Base-by-base conservation (phyloP, 2,888 invertebrate genomes). In the Scotopteryx bipunctaria region DNA sequence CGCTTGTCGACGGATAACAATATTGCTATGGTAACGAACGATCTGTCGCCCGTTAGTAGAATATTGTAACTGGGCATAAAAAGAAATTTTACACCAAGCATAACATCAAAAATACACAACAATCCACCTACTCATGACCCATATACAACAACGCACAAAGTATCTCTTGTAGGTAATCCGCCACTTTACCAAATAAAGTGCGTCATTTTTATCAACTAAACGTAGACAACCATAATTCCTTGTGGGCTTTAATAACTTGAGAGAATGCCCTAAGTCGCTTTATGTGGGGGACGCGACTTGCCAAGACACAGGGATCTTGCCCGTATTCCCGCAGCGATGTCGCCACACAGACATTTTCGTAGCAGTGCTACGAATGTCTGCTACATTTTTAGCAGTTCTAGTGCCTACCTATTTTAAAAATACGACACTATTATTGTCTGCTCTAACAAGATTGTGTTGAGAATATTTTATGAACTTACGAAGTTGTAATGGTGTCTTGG, bases 171-270 rank as follows among this genome's bases (percentile, higher is more conserved):
- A 11, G 1, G 16, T 35, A 41, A 15, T n/a, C 4, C 29, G 15
- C 15, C 5, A 17, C 8, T 36, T 2, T 16, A 21, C 14, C 31
- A 36, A 45, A 25, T 32, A 27, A 50, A 31, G 6, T 15, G 13
- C 14, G 21, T 21, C 2, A 19, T 45, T 37, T 29, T 45, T 45
- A 45, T 19, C 19, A 45, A 31, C 21, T 31, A 31, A 33, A 33
- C 15, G 9, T 19, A 29, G 9, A 32, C 19, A 31, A 2, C 11
- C 14, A 21, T 49, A 44, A 44, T 33, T 40, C 16, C 38, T 44
- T 27, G 25, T 19, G 27, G 23, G 23, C 21, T 23, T 52, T 56
- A 48, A 25, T 48, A 44, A 44, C 38, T 41, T 45, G 36, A 43
- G 13, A 25, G 38, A 48, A 48, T 6, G 40, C 29, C 37, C 38